Conservation (phyloP, 2,797 vertebrate species). For the Poeciliopsis presidionis region DNA sequence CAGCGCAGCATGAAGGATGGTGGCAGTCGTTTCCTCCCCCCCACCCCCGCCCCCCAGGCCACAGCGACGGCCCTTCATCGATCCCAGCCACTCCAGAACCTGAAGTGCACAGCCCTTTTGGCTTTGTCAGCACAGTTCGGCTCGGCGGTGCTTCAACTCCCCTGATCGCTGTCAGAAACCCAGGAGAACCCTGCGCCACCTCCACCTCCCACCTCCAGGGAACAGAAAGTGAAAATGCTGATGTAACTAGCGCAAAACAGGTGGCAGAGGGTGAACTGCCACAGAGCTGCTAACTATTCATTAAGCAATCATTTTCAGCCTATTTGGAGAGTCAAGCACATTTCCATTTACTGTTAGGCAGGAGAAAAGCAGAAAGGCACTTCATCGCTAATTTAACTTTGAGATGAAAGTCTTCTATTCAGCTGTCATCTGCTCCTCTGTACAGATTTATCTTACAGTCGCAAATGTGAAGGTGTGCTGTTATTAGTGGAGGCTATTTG, state of each 20-base stretch:
- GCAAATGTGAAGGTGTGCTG: slow-evolving; percentile 47
- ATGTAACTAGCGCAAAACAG: slow-evolving; percentile 51
- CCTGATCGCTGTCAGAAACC: slow-evolving; percentile 68
- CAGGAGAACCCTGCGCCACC: slow-evolving; percentile 33
- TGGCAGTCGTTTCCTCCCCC: slow-evolving; percentile 55
- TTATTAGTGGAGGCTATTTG: slow-evolving; percentile 14
- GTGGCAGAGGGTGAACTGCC: slow-evolving; percentile 32
- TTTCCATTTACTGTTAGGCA: slow-evolving; percentile 42
- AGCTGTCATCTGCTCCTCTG: slow-evolving; percentile 54
- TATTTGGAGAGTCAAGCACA: slow-evolving; percentile 35
- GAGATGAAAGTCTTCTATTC: slow-evolving; percentile 51
- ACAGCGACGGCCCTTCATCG: slow-evolving; percentile 69
- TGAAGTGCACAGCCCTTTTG: slow-evolving; percentile 67
- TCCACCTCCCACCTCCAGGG: not conserved
- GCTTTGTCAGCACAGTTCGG: slow-evolving; percentile 78
- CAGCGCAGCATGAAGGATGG: slow-evolving; percentile 75
- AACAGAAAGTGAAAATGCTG: slow-evolving; percentile 50
- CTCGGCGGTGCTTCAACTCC: slow-evolving; percentile 61
- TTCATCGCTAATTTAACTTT: slow-evolving; percentile 39
- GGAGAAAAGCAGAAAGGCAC: slow-evolving; percentile 9
- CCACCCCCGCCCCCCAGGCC: slow-evolving; percentile 44
- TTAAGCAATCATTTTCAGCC: slow-evolving; percentile 20
- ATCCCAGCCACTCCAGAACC: slow-evolving; percentile 74
- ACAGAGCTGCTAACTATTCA: slow-evolving; percentile 40
- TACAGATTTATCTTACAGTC: slow-evolving; percentile 56